Evolutionary conservation across 2,888 invertebrate species (phyloP).

Genomic region (Gastracanthus pulcherrimus): DNA sequence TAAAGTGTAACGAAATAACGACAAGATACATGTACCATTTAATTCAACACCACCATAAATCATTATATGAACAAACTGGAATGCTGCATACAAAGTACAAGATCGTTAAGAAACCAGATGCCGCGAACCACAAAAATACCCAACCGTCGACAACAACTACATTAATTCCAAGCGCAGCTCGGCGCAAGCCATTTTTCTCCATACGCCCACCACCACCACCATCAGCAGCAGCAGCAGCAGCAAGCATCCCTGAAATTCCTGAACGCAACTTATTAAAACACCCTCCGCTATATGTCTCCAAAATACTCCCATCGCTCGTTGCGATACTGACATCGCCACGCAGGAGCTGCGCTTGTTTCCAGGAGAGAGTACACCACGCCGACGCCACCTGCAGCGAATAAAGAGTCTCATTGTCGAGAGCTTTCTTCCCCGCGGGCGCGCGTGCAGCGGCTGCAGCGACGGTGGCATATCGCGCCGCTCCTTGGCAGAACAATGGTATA

Average conservation of each 20-base stretch:
- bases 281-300: too few species aligned
- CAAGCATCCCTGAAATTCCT: slow-evolving; percentile 31
- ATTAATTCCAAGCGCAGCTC: background rate
- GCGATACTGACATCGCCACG: background rate
- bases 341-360: slow-evolving; percentile 6
- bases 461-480: slow-evolving; percentile 21
- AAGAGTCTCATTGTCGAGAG: slow-evolving; percentile 59
- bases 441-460: slow-evolving; percentile 11
- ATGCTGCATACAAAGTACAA: too few species aligned
- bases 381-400: slow-evolving; percentile 57
- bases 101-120: too few species aligned
- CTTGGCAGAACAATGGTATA: slow-evolving; percentile 72
- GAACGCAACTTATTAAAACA: slow-evolving; percentile 17
- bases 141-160: too few species aligned
- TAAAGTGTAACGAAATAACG: too few species aligned
- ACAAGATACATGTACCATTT: too few species aligned
- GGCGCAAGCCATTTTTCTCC: background rate
- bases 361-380: background rate
- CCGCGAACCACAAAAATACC: too few species aligned
- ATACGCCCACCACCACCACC: background rate
- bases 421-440: slow-evolving; percentile 59
- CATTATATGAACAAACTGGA: too few species aligned
- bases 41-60: too few species aligned
- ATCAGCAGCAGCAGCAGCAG: too few species aligned
- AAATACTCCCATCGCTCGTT: too few species aligned